Evolutionary conservation across 1,140 invertebrate genomes (phyloP).

Genomic region (Drosophila takahashii): DNA sequence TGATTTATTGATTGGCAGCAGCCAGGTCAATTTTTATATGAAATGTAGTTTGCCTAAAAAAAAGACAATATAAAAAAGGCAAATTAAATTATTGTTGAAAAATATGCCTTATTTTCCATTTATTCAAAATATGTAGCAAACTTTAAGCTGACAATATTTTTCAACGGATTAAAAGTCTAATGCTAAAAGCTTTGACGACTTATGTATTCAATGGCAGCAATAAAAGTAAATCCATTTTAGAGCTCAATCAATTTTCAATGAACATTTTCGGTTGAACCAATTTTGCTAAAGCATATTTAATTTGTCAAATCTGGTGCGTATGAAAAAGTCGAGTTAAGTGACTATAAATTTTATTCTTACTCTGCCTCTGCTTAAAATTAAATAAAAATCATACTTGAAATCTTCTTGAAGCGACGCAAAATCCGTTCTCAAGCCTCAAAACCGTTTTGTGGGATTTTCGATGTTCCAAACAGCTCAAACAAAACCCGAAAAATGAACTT

Average conservation of each 20-base stretch:
- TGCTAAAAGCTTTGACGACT: neutral
- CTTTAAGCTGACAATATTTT: neutral
- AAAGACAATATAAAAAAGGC: neutral
- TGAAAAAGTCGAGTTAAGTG: neutral
- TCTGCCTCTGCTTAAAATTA: slow-evolving; percentile 50
- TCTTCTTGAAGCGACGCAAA: slow-evolving; percentile 49
- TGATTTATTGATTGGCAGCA: slow-evolving; percentile 60
- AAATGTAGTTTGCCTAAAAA: neutral
- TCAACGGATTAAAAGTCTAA: neutral
- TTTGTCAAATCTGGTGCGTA: slow-evolving; percentile 3
- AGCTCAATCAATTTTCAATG: slow-evolving; percentile 14
- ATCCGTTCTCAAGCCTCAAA: slow-evolving; percentile 25
- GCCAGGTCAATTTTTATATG: slow-evolving; percentile 7
- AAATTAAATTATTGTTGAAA: neutral
- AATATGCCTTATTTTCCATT: neutral
- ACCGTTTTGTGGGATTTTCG: slow-evolving; percentile 47
- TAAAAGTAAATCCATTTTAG: slow-evolving; percentile 13
- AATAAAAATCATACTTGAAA: slow-evolving; percentile 69
- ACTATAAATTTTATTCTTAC: neutral
- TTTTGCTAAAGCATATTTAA: slow-evolving; percentile 27
- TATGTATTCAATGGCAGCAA: slow-evolving; percentile 11
- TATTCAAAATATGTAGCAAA: neutral
- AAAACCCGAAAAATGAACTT: slow-evolving; percentile 31
- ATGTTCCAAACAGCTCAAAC: slow-evolving; percentile 12
- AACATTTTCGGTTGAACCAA: slow-evolving; percentile 17